Base-by-base conservation (phyloP, 2,888 invertebrate genomes). In the Tuberolachnus salignus region DNA sequence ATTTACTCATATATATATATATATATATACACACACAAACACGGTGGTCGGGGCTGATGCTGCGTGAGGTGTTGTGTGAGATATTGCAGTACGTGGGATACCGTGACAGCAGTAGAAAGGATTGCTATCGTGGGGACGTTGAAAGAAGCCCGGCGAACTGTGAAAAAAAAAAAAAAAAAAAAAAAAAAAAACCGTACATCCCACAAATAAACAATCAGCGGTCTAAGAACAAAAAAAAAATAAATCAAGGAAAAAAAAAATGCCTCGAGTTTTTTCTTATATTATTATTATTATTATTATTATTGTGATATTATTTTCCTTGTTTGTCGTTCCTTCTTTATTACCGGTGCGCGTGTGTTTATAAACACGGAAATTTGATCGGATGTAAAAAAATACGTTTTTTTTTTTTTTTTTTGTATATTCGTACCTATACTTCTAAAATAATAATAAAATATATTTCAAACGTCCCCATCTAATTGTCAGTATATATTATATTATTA, bases 31-130 rank as follows among this genome's bases (percentile, higher is more conserved):
- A 19, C 14, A 34, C 34, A 34, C 16, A 11, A 4, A 46, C 23
- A n/a, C 19, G 23, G 34, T 49, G 61, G 49, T 53, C n/a, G 64
- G 64, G 51, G 34, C 64, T n/a, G 42, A 19, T 55, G 66, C 66
- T 57, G 74, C 57, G 46, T 26, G 75, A 75, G 75, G 75, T 75
- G 75, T 75, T 75, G 55, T 75, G 55, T 75, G 75, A 67, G 75
- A 75, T 75, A 75, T 75, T 75, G 75, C 34, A 34, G 34, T 67
- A 59, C 59, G 26, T 26, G 16, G 67, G 67, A 67, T 44, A 49
- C 57, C 75, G 67, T 75, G 75, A 75, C 75, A 75, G 66, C 57
- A 57, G 46, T 46, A 75, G 75, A 75, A 75, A 75, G 75, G 75
- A 75, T 75, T 75, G 75, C 46, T 34, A 34, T 34, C 34, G 34